Evolutionary conservation across 2,113 vertebrate species (phyloP).

Genomic region (Sphyrna mokarran): DNA sequence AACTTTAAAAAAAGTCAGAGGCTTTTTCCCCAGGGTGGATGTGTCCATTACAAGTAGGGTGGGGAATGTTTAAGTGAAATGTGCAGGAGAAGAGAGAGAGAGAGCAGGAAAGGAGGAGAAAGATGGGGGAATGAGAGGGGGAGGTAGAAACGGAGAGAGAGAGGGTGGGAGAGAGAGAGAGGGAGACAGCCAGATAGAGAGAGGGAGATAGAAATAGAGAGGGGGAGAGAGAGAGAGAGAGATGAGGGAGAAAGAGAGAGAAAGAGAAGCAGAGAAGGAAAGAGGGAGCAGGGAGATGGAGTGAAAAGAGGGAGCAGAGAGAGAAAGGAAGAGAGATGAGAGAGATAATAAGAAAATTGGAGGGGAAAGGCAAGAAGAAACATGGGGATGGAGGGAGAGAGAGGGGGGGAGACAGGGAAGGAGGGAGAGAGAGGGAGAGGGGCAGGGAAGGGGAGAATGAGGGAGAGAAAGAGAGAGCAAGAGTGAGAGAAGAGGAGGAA

Average conservation of each 20-base stretch:
- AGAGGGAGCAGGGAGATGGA: slow-evolving; percentile 31
- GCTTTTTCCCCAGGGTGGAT: too few relatives aligned
- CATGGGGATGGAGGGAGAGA: slow-evolving; percentile 49
- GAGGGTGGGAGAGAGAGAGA: slow-evolving; percentile 62
- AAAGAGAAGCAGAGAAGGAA: too few relatives aligned
- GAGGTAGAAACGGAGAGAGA: slow-evolving; percentile 34
- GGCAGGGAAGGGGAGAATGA: not conserved
- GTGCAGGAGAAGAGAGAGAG: too few relatives aligned
- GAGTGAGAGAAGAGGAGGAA: not conserved
- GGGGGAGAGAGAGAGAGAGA: too few relatives aligned
- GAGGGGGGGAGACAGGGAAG: slow-evolving; percentile 58
- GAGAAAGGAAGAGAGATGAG: not conserved
- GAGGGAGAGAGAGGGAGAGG: slow-evolving; percentile 55
- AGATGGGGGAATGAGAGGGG: too few relatives aligned
- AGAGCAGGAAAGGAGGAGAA: too few relatives aligned
- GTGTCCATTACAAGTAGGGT: too few relatives aligned
- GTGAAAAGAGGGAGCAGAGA: slow-evolving; percentile 27
- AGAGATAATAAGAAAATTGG: slow-evolving; percentile 39
- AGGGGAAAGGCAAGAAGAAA: slow-evolving; percentile 42
- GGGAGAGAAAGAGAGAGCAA: not conserved
- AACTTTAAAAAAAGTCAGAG: too few relatives aligned
- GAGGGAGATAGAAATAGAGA: too few relatives aligned
- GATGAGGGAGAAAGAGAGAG: too few relatives aligned
- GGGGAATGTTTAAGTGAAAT: too few relatives aligned
- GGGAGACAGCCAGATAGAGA: not conserved